Base-by-base conservation (phyloP, 2,797 vertebrate species). In the Eleutherodactylus coqui region DNA sequence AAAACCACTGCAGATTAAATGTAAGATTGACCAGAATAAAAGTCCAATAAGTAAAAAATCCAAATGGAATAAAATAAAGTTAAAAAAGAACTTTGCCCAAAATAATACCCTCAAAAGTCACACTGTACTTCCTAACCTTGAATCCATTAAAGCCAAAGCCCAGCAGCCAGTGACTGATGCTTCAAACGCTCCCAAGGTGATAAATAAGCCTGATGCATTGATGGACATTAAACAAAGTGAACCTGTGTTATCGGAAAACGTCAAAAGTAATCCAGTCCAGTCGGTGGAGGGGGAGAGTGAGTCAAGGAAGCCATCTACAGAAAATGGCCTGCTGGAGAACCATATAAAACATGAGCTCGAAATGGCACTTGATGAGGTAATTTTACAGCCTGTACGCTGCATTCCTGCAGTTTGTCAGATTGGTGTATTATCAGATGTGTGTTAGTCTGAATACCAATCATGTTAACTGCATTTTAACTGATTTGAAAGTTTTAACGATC, bases 61-160 rank as follows among this genome's bases (percentile, higher is more conserved):
- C 91, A 98, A 96, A 34, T 99, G 98, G 98, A 97, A 97, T 34
- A 97, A 96, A 88, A 96, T 99, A 78, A 99, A 98, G 91, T 96
- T 98, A 87, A 93, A 97, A 16, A 97, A 97, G 89, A 96, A 97
- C 83, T 92, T 95, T 47, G 95, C 94, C 89, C 96, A 96, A 85
- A 94, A 86, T 91, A 95, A 94, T 87, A 93, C 94, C 70, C 91
- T 92, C 10, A 29, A 60, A 82, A 95, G 93, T 86, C 90, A 88
- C 90, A 60, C 90, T 87, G 89, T 88, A 85, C 82, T 89, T 38
- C 88, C 90, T 64, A 94, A 89, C 79, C 83, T 92, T 90, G 53
- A 88, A 72, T 88, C 90, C 70, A 88, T 94, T 87, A 91, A 85
- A 90, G 90, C 90, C 70, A 92, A 89, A 60, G 75, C 91, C 9